These are phyloP conservation scores for Zoanthus sociatus DNA, from an alignment of 92 coral and sea anemone genomes.

Conservation along the genomic window DNA sequence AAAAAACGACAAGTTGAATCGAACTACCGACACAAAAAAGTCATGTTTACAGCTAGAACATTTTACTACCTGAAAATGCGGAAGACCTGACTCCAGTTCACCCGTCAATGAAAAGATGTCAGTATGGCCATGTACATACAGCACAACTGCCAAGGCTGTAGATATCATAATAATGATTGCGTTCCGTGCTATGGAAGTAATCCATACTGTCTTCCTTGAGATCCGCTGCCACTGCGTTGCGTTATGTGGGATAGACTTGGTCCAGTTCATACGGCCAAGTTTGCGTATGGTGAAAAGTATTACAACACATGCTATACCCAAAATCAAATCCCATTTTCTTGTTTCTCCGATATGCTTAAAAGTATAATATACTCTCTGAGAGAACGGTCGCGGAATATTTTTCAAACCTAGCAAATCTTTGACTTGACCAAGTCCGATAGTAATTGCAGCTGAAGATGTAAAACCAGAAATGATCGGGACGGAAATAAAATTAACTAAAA, in stretches of 20 bases:
- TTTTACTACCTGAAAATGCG: constrained; percentile 82
- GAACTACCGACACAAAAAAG: too few relatives aligned
- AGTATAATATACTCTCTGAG: constrained; percentile 80
- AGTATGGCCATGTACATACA: constrained; percentile 75
- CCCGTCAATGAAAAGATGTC: constrained; percentile 85
- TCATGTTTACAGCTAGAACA: too few relatives aligned
- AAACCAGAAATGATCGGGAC: constrained; percentile 93
- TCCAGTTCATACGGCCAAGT: constrained; percentile 85
- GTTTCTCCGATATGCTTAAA: constrained; percentile 86
- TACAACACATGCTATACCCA: constrained; percentile 81
- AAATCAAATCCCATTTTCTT: constrained; percentile 81
- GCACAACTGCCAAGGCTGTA: constrained; percentile 66
- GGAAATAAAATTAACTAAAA: constrained; percentile 93
- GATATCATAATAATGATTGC: constrained; percentile 84
- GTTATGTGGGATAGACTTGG: constrained; percentile 62
- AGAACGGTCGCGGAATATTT: constrained; percentile 85
- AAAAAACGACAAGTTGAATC: too few relatives aligned
- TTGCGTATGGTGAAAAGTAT: constrained; percentile 70
- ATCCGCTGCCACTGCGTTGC: constrained; percentile 67
- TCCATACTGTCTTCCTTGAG: constrained; percentile 84
- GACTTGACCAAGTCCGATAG: constrained; percentile 92
- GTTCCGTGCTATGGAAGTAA: constrained; percentile 81
- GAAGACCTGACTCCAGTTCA: constrained; percentile 81
- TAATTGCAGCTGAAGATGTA: constrained; percentile 95
- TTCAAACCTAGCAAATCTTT: constrained; percentile 86